Evolutionary conservation across 2,797 vertebrate genomes (phyloP).

Genomic region (Gallinago nigripennis): DNA sequence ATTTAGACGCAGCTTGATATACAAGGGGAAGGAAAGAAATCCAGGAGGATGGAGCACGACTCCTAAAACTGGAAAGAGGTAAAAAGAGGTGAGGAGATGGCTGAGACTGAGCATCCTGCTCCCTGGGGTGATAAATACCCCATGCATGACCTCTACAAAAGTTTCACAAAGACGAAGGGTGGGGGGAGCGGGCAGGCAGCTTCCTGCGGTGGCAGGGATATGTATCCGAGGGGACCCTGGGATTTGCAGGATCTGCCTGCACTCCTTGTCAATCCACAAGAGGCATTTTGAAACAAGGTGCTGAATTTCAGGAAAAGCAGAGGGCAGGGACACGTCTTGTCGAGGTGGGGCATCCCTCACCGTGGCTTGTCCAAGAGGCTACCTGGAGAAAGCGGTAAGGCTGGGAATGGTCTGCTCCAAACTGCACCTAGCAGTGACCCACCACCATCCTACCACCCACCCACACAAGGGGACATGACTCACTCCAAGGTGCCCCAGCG

Average conservation of each 20-base stretch:
- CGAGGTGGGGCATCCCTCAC: accelerated
- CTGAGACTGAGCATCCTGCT: neutral
- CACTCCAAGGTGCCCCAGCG: neutral
- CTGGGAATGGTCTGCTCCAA: neutral
- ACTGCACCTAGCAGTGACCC: accelerated
- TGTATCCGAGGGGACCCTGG: accelerated
- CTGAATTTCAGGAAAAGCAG: neutral
- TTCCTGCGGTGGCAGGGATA: neutral
- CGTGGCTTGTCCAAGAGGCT: neutral
- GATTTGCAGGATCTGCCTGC: neutral
- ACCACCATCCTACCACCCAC: neutral
- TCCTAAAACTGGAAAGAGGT: neutral
- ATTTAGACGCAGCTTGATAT: neutral
- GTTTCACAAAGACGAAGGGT: neutral
- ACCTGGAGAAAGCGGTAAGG: neutral
- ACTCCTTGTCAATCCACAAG: neutral
- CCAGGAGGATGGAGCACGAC: neutral
- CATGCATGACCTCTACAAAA: neutral
- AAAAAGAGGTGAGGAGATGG: neutral
- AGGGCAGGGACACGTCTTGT: neutral
- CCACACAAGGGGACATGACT: accelerated
- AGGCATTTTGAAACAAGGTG: neutral
- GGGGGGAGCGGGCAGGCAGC: neutral
- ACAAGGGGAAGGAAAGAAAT: neutral
- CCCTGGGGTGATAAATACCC: accelerated